A percentile compares a stretch with the other conserved stretches of the same genome.
These are phyloP conservation scores for Pseudococcus longispinus DNA, from an alignment of 2,888 invertebrate species.

Conservation along the genomic window DNA sequence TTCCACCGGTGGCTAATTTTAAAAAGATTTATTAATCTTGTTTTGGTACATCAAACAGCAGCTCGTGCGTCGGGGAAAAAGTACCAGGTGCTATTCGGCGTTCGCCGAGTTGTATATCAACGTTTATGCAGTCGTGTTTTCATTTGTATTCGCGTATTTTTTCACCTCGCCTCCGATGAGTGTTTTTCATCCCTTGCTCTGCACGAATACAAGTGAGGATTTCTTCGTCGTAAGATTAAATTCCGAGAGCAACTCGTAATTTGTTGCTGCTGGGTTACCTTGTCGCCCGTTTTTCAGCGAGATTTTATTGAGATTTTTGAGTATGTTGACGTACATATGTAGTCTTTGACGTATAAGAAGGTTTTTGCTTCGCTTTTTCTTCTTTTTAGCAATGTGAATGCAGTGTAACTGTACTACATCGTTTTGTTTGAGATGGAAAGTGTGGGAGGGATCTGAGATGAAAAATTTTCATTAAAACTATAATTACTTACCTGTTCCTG, in stretches of 20 bases:
- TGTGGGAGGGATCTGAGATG: too few species aligned
- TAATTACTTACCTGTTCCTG: too few species aligned
- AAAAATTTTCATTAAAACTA: too few species aligned
- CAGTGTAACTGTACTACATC: too few species aligned
- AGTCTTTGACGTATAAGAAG: background rate
- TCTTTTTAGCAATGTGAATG: too few species aligned
- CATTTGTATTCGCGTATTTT: background rate
- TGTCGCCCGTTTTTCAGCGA: background rate
- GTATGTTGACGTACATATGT: background rate
- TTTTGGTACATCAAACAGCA: slow-evolving; percentile 10
- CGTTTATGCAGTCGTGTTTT: background rate
- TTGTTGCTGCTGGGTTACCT: background rate
- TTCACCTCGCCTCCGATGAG: background rate
- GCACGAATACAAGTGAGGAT: background rate
- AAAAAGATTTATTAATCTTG: slow-evolving; percentile 21
- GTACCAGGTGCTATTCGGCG: slow-evolving; percentile 28
- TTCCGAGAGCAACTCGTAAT: background rate
- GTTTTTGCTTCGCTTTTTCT: background rate
- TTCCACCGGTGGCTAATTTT: background rate
- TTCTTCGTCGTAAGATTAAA: background rate
- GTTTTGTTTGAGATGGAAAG: too few species aligned
- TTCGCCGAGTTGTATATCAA: background rate
- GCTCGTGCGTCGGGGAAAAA: background rate
- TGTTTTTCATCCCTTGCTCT: background rate
- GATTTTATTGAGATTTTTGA: slow-evolving; percentile 5